Conservation (phyloP, 64 coral and sea anemone species). For the Montipora efflorescens region DNA sequence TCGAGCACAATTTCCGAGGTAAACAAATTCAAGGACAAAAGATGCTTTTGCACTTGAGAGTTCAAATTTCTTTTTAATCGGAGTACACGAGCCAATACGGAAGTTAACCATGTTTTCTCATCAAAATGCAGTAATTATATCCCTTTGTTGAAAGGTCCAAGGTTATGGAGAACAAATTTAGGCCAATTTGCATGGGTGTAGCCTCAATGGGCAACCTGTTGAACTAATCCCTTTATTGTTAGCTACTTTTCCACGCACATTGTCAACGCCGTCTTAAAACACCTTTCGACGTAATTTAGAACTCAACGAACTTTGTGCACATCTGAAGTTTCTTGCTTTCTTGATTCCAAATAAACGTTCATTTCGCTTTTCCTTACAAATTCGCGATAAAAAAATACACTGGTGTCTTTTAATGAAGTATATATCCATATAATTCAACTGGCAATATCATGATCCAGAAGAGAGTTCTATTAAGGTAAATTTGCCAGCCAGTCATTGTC, state of each 20-base stretch:
- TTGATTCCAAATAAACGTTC: too few species aligned
- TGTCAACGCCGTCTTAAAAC: neutral
- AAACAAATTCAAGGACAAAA: neutral
- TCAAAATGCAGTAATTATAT: neutral
- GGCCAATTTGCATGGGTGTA: neutral
- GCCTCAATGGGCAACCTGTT: neutral
- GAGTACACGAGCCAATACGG: too few species aligned
- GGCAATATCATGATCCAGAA: too few species aligned
- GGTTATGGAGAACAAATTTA: neutral
- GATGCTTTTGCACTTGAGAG: neutral
- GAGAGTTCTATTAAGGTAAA: too few species aligned
- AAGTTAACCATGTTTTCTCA: neutral
- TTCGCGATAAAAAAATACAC: too few species aligned
- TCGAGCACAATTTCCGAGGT: too few species aligned
- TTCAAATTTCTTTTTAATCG: neutral
- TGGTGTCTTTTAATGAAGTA: too few species aligned
- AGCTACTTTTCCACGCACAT: neutral
- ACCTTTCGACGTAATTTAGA: neutral
- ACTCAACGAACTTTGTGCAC: neutral
- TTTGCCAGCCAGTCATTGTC: too few species aligned
- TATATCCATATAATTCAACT: too few species aligned
- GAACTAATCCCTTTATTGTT: neutral
- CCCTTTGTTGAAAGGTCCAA: neutral
- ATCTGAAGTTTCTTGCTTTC: too few species aligned
- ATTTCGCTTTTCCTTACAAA: too few species aligned